Evolutionary conservation across 1,140 invertebrate species (phyloP).

Genomic region (Scaptomyza montana): DNA sequence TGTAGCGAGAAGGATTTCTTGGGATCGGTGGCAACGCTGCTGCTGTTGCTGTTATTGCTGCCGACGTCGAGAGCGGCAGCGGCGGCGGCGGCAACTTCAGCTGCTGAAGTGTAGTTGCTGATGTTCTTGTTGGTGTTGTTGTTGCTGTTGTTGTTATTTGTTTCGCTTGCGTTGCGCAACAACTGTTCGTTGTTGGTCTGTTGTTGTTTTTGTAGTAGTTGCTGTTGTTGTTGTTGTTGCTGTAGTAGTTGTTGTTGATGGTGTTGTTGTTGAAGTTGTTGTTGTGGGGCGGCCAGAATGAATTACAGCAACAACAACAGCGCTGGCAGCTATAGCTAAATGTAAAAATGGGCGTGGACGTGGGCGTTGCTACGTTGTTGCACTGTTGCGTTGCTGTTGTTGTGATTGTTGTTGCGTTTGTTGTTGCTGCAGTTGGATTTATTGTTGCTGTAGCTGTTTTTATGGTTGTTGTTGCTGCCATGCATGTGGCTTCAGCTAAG

Average conservation of each 20-base stretch:
- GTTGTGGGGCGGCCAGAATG: slow-evolving; percentile 82
- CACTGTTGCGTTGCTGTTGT: slow-evolving; percentile 7
- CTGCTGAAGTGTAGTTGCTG: slow-evolving; percentile 39
- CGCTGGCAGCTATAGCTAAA: slow-evolving; percentile 38
- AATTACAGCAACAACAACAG: slow-evolving; percentile 57
- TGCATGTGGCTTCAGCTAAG: slow-evolving; percentile 46
- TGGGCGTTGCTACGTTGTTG: slow-evolving; percentile 13
- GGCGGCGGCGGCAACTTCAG: slow-evolving; percentile 37
- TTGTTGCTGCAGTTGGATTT: background rate
- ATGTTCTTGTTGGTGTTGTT: slow-evolving; percentile 19
- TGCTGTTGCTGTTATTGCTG: slow-evolving; percentile 55
- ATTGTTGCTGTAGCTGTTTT: slow-evolving; percentile 5
- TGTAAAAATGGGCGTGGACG: slow-evolving; percentile 7
- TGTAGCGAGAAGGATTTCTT: slow-evolving; percentile 84
- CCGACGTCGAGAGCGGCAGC: slow-evolving; percentile 32
- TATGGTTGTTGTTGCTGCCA: slow-evolving; percentile 39
- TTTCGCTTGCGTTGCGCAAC: slow-evolving; percentile 28
- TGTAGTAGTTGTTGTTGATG: slow-evolving; percentile 39
- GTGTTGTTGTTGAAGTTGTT: slow-evolving; percentile 71
- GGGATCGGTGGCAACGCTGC: slow-evolving; percentile 64
- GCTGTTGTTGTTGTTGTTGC: slow-evolving; percentile 36
- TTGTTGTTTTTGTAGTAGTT: slow-evolving; percentile 48
- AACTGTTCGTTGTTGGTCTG: slow-evolving; percentile 39
- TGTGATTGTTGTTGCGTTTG: slow-evolving; percentile 2
- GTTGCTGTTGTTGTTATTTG: slow-evolving; percentile 33